Percentiles rank a stretch among this genome's conserved stretches.
phyloP scores from a whole-genome alignment of 2,888 invertebrate species.

The Branchipolynoe longqiensis region DNA sequence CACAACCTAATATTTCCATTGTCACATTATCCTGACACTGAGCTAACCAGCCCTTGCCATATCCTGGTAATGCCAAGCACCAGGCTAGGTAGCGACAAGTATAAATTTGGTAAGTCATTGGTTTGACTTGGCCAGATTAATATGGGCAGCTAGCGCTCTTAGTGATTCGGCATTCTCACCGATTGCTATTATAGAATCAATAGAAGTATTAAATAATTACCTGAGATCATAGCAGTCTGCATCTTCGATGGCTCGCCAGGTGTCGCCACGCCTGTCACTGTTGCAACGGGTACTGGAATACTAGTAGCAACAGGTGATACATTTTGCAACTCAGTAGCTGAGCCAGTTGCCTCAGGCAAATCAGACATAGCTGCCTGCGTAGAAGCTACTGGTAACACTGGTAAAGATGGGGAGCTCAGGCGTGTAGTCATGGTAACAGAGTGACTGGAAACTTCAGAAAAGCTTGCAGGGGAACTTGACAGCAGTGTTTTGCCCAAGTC shows the following conservation, averaged over 20 bases:
- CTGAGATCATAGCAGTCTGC: not conserved
- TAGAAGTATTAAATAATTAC: not conserved
- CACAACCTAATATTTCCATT: too few relatives aligned
- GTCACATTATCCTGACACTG: too few relatives aligned
- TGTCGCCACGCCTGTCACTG: not conserved
- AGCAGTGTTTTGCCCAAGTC: not conserved
- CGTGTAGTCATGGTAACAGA: not conserved
- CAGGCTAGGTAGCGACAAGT: too few relatives aligned
- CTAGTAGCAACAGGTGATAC: conserved; percentile 2
- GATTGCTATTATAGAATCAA: too few relatives aligned
- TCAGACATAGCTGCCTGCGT: not conserved
- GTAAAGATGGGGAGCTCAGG: not conserved
- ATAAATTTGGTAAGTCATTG: too few relatives aligned
- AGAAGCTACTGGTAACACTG: not conserved
- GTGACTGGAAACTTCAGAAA: not conserved
- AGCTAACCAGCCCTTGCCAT: too few relatives aligned
- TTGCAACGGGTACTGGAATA: not conserved
- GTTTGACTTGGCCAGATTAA: too few relatives aligned
- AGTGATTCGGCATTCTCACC: too few relatives aligned
- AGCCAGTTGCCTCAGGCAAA: not conserved
- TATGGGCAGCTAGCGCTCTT: too few relatives aligned
- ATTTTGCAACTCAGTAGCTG: too few relatives aligned
- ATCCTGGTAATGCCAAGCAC: too few relatives aligned
- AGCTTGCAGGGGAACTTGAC: not conserved
- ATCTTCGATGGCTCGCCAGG: not conserved